Evolutionary conservation across 2,797 vertebrate species (phyloP).

Genomic region (Coreius guichenoti): DNA sequence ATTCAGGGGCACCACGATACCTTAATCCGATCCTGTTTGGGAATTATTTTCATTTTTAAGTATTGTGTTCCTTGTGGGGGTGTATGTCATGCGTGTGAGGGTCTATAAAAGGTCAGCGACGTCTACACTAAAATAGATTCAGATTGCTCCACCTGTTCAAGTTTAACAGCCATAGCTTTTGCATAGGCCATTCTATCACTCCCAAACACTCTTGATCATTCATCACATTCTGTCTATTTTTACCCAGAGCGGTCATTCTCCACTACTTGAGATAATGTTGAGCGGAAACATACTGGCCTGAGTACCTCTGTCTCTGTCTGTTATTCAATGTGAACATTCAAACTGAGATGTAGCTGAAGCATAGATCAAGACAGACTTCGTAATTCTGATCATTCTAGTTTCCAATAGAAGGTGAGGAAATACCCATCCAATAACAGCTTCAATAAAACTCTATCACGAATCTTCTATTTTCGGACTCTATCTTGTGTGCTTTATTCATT

Average conservation of each 20-base stretch:
- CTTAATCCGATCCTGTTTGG: not conserved
- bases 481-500: not conserved
- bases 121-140: conserved; percentile 8
- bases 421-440: not conserved
- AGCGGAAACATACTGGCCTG: conserved; percentile 10
- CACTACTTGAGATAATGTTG: conserved; percentile 19
- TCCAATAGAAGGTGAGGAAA: not conserved
- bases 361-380: not conserved
- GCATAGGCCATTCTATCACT: conserved; percentile 7
- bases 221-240: conserved; percentile 20
- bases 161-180: conserved; percentile 17
- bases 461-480: not conserved
- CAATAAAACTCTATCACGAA: not conserved
- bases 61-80: not conserved
- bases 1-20: not conserved
- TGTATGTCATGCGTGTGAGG: not conserved
- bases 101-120: not conserved
- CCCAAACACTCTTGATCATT: conserved; percentile 31
- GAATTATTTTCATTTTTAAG: not conserved
- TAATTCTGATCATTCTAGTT: not conserved
- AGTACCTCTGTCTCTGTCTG: not conserved
- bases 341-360: not conserved
- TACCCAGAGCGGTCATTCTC: conserved; percentile 1
- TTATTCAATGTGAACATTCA: not conserved
- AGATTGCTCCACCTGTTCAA: conserved; percentile 15